Base-by-base conservation (phyloP, 2,797 vertebrate species). In the Typhlichthys subterraneus region DNA sequence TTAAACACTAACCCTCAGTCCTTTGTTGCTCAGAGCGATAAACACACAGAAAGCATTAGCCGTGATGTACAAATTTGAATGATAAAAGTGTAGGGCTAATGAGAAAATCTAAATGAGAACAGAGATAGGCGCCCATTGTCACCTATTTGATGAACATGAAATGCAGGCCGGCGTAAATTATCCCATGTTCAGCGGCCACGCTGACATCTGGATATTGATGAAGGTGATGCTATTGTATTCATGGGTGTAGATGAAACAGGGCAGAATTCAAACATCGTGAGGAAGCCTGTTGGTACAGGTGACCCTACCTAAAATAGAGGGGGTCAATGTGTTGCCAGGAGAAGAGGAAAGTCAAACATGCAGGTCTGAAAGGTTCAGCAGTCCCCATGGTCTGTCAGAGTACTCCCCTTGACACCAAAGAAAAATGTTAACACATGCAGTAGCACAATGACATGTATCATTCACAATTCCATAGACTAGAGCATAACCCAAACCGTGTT, bases 61-160 rank as follows among this genome's bases (percentile, higher is more conserved):
- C 45, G 81, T 83, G 82, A 83, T 73, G 73, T 73, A 47, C 57
- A 10, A 72, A 91, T 91, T 89, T 88, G 72, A 91, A 92, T 91
- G 63, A 91, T 89, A 88, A 90, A 92, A 88, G 87, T 91, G 76
- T 1, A 1, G 46, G 70, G 67, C 79, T 90, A 89, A 92, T 91
- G 89, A 91, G 85, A 90, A 93, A 85, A 91, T 92, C 89, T 86
- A 88, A 89, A 93, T 88, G 69, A 84, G 81, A 65, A 56, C 7
- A 61, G 73, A 55, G 67, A 77, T 42, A 33, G 42, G 66, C 67
- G 70, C 59, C 62, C 67, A 70, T 57, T 59, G 72, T 72, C 67
- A 59, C 65, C 76, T 33, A 83, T 87, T 87, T 85, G 81, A 90
- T 84, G 79, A 86, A 79, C 54, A 83, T 61, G 76, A 85, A 85